Base-by-base conservation (phyloP, 2,888 invertebrate species). In the Habrosyne pyritoides region DNA sequence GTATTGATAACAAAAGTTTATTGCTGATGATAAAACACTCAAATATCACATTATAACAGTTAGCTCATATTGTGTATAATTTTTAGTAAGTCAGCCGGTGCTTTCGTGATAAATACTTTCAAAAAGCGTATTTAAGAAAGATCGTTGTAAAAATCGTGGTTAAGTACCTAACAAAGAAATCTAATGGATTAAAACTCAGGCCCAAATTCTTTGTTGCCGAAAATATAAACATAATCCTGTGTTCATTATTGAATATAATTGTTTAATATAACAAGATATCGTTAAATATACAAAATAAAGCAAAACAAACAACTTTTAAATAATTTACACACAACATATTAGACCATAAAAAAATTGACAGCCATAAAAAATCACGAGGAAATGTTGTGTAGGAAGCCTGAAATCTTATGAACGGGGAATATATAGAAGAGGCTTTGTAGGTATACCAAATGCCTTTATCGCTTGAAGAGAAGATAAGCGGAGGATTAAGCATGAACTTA, bases 351-450 rank as follows among this genome's bases (percentile, higher is more conserved):
- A 70, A 62, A 68, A 72, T 56, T 58, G 63, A 76, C 75, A 74
- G 79, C 75, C 76, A 65, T 71, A 68, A 69, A 73, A 68, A 73
- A 80, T 80, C 74, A 79, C 76, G 76, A 72, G 71, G 61, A 52
- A 63, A 67, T 46, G 21, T 42, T 51, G 50, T 21, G 14, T 30
- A 48, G n/a, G 14, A 10, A 26, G 21, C 36, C 66, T 66, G 64
- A 70, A 55, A 73, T 69, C 67, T 73, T 67, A 75, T 70, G 69
- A 64, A 55, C 24, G 14, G 21, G 33, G 52, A 54, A 56, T 21
- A 26, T 33, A n/a, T 51, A 48, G 36, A 18, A 53, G 52, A 50
- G 6, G 6, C 36, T n/a, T n/a, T n/a, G n/a, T n/a, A n/a, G n/a
- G 14, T 8, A n/a, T 8, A 14, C n/a, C 4, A 42, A 2, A 18